Evolutionary conservation across 1,140 invertebrate species (phyloP), one percentile per base, ranked within the genome.

Genomic region (Cyclina sinensis): DNA sequence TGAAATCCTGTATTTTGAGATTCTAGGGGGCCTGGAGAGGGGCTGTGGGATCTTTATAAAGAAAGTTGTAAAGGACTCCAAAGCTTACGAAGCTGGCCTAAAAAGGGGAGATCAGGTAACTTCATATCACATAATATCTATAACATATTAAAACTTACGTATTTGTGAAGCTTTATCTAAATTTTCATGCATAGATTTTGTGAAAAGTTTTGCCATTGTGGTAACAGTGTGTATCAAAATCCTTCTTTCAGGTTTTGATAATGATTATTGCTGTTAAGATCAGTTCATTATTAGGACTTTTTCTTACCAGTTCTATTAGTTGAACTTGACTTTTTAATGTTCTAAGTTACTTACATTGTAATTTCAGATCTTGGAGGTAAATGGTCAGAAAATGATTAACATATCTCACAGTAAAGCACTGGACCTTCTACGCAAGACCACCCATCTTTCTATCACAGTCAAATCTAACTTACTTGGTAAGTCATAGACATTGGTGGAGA

Each of bases 21-120:
- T 99, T 91, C 96, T 95, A 43, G 95, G 99, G n/a, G 99, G 99
- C 46, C 98, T 97, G 95, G 98, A 99, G 93, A 96, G 97, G 90
- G 97, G 97, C 73, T 98, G 97, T 95, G 98, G 98, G 21, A 99
- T 99, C 85, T 99, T 99, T 96, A 98, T 99, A 85, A 97, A 98
- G 16, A 98, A 99, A 96, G 97, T 99, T 27, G 98, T 99, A 92
- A 97, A 97, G 90, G 97, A 97, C 82, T 99, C 98, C 2, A 99
- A 99, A 96, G 98, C 99, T 14, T 98, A 99, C 95, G 98, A 99
- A 93, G 98, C 98, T n/a, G 99, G 99, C 0, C 96, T 99, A 24
- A 99, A 99, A 95, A 96, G 98, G 74, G 99, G 99, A 1, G 99
- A 99, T 96, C 99, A 99, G 96, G 96, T 96, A 89, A 83, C n/a